Evolutionary conservation across 2,113 vertebrate genomes (phyloP).

Genomic region (Addax nasomaculatus): DNA sequence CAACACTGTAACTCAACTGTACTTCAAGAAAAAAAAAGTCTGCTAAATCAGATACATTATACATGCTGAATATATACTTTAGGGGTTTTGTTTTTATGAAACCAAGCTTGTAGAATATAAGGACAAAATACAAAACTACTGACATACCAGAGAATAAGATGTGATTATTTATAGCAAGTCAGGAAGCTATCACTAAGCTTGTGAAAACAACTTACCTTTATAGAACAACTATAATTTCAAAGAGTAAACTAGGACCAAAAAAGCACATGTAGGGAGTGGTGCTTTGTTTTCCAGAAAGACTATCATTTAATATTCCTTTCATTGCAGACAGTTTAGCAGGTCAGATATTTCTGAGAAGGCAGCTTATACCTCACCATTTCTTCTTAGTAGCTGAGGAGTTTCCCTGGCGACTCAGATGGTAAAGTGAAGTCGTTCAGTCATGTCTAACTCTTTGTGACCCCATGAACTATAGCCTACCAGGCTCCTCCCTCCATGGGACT

Average conservation of each 20-base stretch:
- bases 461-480: background rate
- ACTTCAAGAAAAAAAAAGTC: background rate
- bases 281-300: conserved; percentile 50
- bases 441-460: background rate
- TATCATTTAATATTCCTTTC: conserved; percentile 2
- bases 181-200: background rate
- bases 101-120: background rate
- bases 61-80: background rate
- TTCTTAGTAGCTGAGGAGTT: conserved; percentile 41
- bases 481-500: background rate
- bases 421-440: background rate
- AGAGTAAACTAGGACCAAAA: background rate
- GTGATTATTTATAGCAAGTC: background rate
- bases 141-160: background rate
- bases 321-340: conserved; percentile 1
- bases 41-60: background rate
- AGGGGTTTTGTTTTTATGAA: background rate
- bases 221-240: background rate
- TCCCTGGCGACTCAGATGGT: background rate
- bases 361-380: conserved; percentile 37
- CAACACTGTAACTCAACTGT: background rate
- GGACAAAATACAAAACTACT: background rate
- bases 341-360: conserved; percentile 60
- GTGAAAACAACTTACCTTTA: background rate
- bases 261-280: background rate